Evolutionary conservation across 2,113 vertebrate species (phyloP), one percentile per base, ranked within the genome.

Genomic region (Neotoma lepida): DNA sequence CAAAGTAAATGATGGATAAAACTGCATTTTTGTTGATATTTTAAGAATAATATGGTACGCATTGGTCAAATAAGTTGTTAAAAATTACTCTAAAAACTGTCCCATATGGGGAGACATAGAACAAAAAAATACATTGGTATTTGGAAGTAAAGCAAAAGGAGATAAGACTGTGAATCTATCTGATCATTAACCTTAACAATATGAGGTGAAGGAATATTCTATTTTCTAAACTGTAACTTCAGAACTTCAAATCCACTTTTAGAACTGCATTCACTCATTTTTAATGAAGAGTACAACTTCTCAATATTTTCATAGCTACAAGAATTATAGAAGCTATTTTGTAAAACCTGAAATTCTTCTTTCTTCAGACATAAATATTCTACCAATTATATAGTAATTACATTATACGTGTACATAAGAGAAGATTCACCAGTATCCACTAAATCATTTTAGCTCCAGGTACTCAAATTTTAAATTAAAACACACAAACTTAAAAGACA

Each of bases 381-480:
- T 64, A 94, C 35, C 56, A 87, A 64, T 74, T 92, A 30, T 24
- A 89, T 63, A 20, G 10, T 81, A 95, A 91, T 77, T 71, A 35
- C 26, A 80, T 70, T 90, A 90, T 77, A 35, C 77, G 54, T 74
- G 35, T 85, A 90, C 1, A 88, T 68, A 68, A 88, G 39, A n/a
- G n/a, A n/a, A n/a, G n/a, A n/a, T n/a, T n/a, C n/a, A 14, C 17
- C 24, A 88, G 64, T n/a, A 87, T 77, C 85, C 20, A 33, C 30
- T 86, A 68, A 10, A 68, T n/a, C 33, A 66, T n/a, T 89, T 91
- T 85, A 87, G 58, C 24, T 76, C 4, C 35, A 70, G 35, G 2
- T 89, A 86, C 33, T 54, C 39, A n/a, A 91, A 87, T 51, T n/a
- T 46, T 44, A 90, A 95, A 74, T 91, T 76, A 91, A 94, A 95